Base-by-base conservation (phyloP, 2,888 invertebrate genomes). In the Zygogramma bicolorata region DNA sequence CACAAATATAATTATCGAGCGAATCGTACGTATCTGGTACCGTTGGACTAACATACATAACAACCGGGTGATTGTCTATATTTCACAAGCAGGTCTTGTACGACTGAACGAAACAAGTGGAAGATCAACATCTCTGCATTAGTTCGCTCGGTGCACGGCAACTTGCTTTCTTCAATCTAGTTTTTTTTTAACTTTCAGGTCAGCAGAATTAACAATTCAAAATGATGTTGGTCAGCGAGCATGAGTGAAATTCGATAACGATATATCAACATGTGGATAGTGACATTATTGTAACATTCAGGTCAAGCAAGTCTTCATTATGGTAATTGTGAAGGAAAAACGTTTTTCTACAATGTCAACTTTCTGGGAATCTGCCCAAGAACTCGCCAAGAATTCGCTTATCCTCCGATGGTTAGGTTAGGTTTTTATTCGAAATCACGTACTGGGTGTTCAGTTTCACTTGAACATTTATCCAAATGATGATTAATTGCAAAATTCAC, bases 1-100 rank as follows among this genome's bases (percentile, higher is more conserved):
- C 75, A 79, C 74, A 79, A 78, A 78, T 77, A 79, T 80, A 79
- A 80, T 80, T 80, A 80, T 77, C 75, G 75, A 70, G 68, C 68
- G 71, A 70, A 67, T 74, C 69, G 77, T 42, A 57, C 57, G 34
- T 25, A 38, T 62, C 62, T 22, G 70, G 65, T 74, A 77, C 78
- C 78, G 76, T 78, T 78, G 71, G 65, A 68, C 60, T 70, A 58
- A 65, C 58, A 70, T 70, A 73, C 72, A 73, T 65, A 70, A 67
- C 68, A 73, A 66, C 65, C 74, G 68, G 70, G 68, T 75, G 71
- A 74, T 76, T 76, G 76, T 77, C 77, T 73, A 75, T 71, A 79
- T 76, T 76, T 79, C 74, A 75, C 77, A 76, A 76, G 60, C 76
- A 73, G 71, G 76, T 77, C 77, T 73, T 75, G 76, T 76, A 70